phyloP scores from a whole-genome alignment of 1,140 invertebrate genomes.

The Leguminivora glycinivorella region DNA sequence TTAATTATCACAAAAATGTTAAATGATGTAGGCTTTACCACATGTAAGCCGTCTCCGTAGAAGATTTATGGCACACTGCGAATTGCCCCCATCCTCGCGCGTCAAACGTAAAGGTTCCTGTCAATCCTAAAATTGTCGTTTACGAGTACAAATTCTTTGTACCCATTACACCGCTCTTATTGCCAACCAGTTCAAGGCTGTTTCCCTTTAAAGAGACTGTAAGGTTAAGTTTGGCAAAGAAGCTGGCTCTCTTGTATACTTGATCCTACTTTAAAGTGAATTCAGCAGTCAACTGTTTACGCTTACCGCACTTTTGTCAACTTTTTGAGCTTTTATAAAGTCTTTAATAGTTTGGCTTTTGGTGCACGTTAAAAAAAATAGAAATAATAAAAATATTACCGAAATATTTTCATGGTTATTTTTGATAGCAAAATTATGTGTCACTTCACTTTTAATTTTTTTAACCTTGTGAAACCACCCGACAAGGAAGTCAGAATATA shows the following conservation, averaged over 20 bases:
- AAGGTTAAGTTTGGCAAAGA: neutral
- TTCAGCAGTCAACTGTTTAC: slow-evolving; percentile 26
- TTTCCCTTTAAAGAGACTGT: neutral
- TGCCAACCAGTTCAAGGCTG: neutral
- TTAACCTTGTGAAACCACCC: too few species aligned
- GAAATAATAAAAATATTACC: neutral
- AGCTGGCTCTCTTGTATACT: slow-evolving; percentile 22
- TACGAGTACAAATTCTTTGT: neutral
- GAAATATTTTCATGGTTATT: too few species aligned
- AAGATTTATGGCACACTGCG: slow-evolving; percentile 67
- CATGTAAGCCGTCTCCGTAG: slow-evolving; percentile 50
- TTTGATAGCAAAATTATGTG: too few species aligned
- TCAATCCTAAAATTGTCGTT: slow-evolving; percentile 63
- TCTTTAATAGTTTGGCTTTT: too few species aligned
- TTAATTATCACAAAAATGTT: slow-evolving; percentile 22
- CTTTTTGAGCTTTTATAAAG: neutral
- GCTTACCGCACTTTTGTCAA: slow-evolving; percentile 4
- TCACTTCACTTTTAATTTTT: too few species aligned
- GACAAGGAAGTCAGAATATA: too few species aligned
- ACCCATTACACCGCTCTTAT: neutral
- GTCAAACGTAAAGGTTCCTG: slow-evolving; percentile 65
- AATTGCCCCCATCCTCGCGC: slow-evolving; percentile 46
- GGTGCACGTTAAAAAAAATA: too few species aligned
- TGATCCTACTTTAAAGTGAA: slow-evolving; percentile 26
- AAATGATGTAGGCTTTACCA: neutral